phyloP scores from a whole-genome alignment of 2,888 invertebrate species.

The Teinopalpus imperialis region DNA sequence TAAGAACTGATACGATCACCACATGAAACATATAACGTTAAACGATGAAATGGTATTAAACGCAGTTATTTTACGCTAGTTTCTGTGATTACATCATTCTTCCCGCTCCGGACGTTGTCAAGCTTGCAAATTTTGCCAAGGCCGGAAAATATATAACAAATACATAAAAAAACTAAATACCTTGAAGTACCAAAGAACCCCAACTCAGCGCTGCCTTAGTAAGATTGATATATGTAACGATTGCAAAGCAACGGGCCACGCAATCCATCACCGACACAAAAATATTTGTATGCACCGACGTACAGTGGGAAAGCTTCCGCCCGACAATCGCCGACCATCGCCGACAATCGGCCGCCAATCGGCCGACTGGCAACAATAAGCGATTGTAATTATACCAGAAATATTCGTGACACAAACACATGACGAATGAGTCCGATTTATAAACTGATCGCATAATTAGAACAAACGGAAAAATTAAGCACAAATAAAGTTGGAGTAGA shows the following conservation, averaged over 20 bases:
- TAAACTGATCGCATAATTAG: conserved; percentile 17
- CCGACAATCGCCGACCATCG: conserved; percentile 34
- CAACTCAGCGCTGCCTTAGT: background rate
- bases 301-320: conserved; percentile 50
- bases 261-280: conserved; percentile 68
- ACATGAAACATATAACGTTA: no score
- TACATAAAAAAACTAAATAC: no score
- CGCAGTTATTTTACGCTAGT: no score
- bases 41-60: no score
- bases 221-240: conserved; percentile 14
- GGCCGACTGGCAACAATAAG: conserved; percentile 37
- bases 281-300: conserved; percentile 60
- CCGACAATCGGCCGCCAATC: conserved; percentile 43
- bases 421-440: conserved; percentile 14
- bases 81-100: no score
- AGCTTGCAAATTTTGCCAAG: no score
- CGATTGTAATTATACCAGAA: conserved; percentile 37
- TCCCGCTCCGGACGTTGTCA: no score
- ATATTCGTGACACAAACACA: conserved; percentile 29
- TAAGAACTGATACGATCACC: no score
- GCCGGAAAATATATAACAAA: no score
- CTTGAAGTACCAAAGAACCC: background rate
- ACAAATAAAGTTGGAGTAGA: no score
- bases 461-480: background rate
- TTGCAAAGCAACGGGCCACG: background rate